Conservation (phyloP, 1,140 invertebrate genomes). For the Diploscapter pachys region DNA sequence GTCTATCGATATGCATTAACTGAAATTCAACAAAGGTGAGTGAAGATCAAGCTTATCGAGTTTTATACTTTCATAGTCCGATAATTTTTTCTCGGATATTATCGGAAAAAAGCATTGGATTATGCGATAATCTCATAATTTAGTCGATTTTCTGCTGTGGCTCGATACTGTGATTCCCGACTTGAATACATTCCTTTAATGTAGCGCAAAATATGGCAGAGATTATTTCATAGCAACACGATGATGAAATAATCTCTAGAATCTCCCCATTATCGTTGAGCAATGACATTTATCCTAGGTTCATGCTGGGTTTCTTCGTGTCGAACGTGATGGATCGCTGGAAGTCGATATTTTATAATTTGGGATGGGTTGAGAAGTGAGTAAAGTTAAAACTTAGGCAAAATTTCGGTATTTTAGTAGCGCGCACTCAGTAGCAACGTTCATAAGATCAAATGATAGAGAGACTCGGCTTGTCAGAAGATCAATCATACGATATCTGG, state of each 20-base stretch:
- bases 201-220: not conserved
- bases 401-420: conserved; percentile 20
- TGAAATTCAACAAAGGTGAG: not conserved
- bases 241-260: not conserved
- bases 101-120: conserved; percentile 1
- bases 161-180: not conserved
- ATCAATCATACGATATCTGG: conserved; percentile 33
- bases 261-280: not conserved
- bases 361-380: conserved; percentile 46
- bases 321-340: conserved; percentile 44
- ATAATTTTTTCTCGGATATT: conserved; percentile 1
- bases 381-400: not conserved
- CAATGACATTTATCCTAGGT: conserved; percentile 42
- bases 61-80: too few relatives aligned
- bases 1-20: conserved; percentile 4
- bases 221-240: not conserved
- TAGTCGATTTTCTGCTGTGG: not conserved
- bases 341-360: conserved; percentile 42
- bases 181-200: conserved; percentile 16
- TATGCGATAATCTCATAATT: conserved; percentile 1
- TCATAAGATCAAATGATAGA: conserved; percentile 11
- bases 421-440: conserved; percentile 21
- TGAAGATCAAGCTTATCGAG: too few relatives aligned
- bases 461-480: conserved; percentile 23
- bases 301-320: conserved; percentile 49